These are phyloP conservation scores for Odontesthes bonariensis DNA, from an alignment of 2,113 vertebrate genomes.

Conservation along the genomic window DNA sequence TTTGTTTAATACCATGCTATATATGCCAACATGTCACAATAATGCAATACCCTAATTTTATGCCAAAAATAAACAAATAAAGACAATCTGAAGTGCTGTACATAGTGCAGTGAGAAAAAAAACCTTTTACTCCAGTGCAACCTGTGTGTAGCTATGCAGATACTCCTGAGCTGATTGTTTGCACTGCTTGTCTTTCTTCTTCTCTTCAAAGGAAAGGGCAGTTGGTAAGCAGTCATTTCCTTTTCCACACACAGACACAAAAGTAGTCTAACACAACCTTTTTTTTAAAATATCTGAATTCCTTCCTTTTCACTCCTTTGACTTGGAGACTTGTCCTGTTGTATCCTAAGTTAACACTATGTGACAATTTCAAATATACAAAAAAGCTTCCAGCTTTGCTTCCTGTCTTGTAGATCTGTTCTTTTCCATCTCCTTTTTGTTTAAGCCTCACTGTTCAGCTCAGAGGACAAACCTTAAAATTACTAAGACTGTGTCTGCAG, in stretches of 20 bases:
- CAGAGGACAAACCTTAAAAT: conserved; percentile 21
- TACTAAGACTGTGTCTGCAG: conserved; percentile 35
- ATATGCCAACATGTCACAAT: not conserved
- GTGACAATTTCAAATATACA: conserved; percentile 5
- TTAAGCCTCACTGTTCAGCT: conserved; percentile 29
- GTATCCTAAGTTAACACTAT: conserved; percentile 9
- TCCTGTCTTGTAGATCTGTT: conserved; percentile 15
- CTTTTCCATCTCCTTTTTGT: conserved; percentile 9
- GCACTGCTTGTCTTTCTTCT: conserved; percentile 2
- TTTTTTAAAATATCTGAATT: not conserved
- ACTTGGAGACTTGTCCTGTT: conserved; percentile 15
- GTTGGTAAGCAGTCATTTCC: conserved; percentile 4
- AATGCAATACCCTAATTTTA: conserved; percentile 4
- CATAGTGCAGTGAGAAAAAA: not conserved
- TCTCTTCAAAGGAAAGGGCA: conserved; percentile 12
- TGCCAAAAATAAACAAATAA: not conserved
- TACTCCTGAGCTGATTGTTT: not conserved
- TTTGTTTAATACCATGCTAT: conserved; percentile 7
- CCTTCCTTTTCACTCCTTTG: not conserved
- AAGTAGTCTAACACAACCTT: conserved; percentile 6
- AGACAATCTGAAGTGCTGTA: not conserved
- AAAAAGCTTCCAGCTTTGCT: conserved; percentile 4
- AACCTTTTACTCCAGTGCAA: not conserved
- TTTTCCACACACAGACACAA: not conserved
- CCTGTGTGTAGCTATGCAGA: not conserved